Base-by-base conservation (phyloP, 2,797 vertebrate species). In the Schizothorax lantsangensis region DNA sequence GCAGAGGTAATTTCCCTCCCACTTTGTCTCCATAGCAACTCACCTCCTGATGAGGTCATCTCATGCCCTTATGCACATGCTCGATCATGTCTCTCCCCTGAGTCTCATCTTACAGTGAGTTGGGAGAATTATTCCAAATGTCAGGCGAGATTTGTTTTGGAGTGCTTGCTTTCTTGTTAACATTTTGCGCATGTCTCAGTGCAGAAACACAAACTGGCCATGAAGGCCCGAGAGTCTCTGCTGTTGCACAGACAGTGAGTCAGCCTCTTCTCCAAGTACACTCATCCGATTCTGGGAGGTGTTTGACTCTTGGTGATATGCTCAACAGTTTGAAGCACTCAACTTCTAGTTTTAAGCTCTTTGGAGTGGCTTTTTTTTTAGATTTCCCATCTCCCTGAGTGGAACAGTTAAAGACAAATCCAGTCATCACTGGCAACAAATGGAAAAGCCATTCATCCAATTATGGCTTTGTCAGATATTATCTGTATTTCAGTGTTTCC, bases 21-120 rank as follows among this genome's bases (percentile, higher is more conserved):
- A 49, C 54, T 86, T 75, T 72, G 86, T 89, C 81, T 77, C 86
- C 81, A 81, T 89, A 81, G 86, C 71, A 88, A 88, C 86, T 83
- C 64, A 38, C 36, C 71, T 73, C 40, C 69, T 57, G 86, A 88
- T 88, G 69, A 79, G 86, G 84, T 86, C 74, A 57, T 86, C 17
- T 33, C 68, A 57, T 47, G 62, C 45, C 62, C 72, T 62, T 79
- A n/a, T 49, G 40, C 54, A 74, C 75, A 84, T 79, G 77, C 69
- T 62, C 11, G 15, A 43, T 81, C 71, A 90, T 66, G 64, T 81
- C 59, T 52, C 54, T 81, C n/a, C 30, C 26, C 72, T 45, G 79
- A 66, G 47, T 71, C 80, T 43, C 30, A 23, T 86, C 33, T 83
- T 54, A n/a, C 30, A 17, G 15, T 33, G 45, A 77, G 47, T 66